Evolutionary conservation across 2,797 vertebrate species (phyloP).

Genomic region (Acanthurus lineatus): DNA sequence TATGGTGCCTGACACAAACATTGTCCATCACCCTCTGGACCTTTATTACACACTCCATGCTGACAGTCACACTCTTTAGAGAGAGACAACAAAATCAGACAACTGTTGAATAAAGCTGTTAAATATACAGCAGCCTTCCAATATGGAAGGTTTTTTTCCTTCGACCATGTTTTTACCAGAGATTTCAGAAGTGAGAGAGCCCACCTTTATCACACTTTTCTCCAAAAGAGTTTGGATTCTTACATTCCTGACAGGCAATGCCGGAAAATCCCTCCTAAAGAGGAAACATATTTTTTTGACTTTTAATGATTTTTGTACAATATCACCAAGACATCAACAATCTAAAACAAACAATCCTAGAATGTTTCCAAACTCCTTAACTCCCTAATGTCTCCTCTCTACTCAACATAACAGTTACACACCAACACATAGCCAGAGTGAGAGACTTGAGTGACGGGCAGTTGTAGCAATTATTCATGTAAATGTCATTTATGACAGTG

Average conservation of each 20-base stretch:
- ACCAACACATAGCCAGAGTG: neutral
- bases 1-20: slow-evolving; percentile 93
- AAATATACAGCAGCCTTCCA: neutral
- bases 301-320: neutral
- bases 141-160: neutral
- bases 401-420: neutral
- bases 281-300: neutral
- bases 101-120: neutral
- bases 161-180: neutral
- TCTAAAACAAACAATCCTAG: too few species aligned
- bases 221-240: slow-evolving; percentile 85
- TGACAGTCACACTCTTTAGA: slow-evolving; percentile 90
- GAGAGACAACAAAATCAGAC: neutral
- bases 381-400: neutral
- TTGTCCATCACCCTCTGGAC: slow-evolving; percentile 86
- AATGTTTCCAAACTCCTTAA: neutral
- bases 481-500: neutral
- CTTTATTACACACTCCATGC: slow-evolving; percentile 87
- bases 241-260: slow-evolving; percentile 91
- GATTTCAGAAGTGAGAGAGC: neutral
- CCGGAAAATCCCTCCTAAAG: slow-evolving; percentile 85
- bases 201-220: slow-evolving; percentile 89
- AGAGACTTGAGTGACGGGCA: too few species aligned
- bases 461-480: neutral
- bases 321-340: neutral